These are phyloP conservation scores for Anableps anableps DNA, from an alignment of 2,797 vertebrate species.

Conservation along the genomic window DNA sequence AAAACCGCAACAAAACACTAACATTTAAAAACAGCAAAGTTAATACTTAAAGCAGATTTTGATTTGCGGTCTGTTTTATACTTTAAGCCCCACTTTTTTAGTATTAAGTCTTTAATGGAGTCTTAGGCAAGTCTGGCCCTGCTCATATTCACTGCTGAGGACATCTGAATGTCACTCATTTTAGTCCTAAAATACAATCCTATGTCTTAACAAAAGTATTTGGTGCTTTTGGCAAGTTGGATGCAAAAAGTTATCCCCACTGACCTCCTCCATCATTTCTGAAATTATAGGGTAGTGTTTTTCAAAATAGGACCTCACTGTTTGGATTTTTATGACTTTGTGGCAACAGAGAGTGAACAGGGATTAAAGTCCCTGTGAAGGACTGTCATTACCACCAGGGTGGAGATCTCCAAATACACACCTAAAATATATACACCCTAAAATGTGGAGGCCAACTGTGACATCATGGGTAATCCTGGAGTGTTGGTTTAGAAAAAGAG, in stretches of 20 bases:
- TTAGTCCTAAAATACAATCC: conserved; percentile 20
- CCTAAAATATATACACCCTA: no score
- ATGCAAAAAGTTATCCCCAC: conserved; percentile 19
- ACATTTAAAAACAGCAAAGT: no score
- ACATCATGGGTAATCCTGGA: conserved; percentile 60
- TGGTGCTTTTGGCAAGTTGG: background rate
- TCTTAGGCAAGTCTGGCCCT: conserved; percentile 21
- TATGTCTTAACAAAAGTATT: background rate
- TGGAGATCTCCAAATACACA: conserved; percentile 58
- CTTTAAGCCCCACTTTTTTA: background rate
- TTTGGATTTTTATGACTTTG: conserved; percentile 16
- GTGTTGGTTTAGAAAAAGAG: conserved; percentile 51
- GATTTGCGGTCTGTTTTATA: conserved; percentile 13
- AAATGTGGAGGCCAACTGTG: conserved; percentile 51
- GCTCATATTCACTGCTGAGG: conserved; percentile 24
- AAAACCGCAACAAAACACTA: background rate
- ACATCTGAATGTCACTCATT: conserved; percentile 28
- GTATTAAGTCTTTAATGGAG: conserved; percentile 1
- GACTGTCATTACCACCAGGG: conserved; percentile 74
- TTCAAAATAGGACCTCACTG: conserved; percentile 24
- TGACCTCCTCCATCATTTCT: conserved; percentile 20
- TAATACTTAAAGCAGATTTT: background rate
- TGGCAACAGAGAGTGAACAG: conserved; percentile 39
- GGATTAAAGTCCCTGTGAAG: conserved; percentile 30
- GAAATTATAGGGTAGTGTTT: conserved; percentile 47